Percentiles rank a stretch among this genome's conserved stretches.
phyloP scores from a whole-genome alignment of 2,888 invertebrate genomes.

The Drosophila anceps region DNA sequence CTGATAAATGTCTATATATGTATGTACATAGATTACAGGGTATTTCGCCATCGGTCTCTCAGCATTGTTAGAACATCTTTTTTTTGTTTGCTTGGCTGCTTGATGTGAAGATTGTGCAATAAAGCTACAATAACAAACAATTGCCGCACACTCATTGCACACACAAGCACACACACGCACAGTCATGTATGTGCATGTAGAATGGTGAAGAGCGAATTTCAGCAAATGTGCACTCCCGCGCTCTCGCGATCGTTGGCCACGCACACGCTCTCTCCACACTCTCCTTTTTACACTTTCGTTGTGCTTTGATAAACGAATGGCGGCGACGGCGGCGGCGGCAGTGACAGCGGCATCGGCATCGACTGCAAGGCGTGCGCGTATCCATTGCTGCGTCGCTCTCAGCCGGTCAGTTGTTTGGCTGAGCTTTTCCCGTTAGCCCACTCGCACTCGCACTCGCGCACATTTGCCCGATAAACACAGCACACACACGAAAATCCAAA shows the following conservation, averaged over 20 bases:
- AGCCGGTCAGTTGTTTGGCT: slow-evolving; percentile 56
- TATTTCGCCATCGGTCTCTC: slow-evolving; percentile 9
- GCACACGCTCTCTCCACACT: slow-evolving; percentile 23
- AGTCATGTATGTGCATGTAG: background rate
- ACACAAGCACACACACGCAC: slow-evolving; percentile 3
- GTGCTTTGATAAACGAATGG: slow-evolving; percentile 43
- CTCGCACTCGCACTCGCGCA: slow-evolving; percentile 47
- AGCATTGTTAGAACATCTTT: background rate
- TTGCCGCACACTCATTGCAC: slow-evolving; percentile 57
- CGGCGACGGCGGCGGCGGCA: background rate
- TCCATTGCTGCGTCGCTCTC: slow-evolving; percentile 41
- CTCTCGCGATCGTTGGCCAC: slow-evolving; percentile 51
- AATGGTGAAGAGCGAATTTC: slow-evolving; percentile 37
- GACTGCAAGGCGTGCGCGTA: slow-evolving; percentile 53
- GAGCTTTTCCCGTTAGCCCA: slow-evolving; percentile 71
- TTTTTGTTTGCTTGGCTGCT: slow-evolving; percentile 50
- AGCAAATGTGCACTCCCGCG: slow-evolving; percentile 55
- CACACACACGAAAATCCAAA: slow-evolving; percentile 39
- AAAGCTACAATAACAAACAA: slow-evolving; percentile 73
- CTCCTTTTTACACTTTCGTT: slow-evolving; percentile 20
- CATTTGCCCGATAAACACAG: slow-evolving; percentile 48
- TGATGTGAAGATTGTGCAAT: slow-evolving; percentile 73
- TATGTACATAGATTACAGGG: slow-evolving; percentile 6
- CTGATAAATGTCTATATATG: background rate
- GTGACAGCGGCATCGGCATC: background rate